Conservation (phyloP, 1,140 invertebrate species). For the Drosophila cardini region DNA sequence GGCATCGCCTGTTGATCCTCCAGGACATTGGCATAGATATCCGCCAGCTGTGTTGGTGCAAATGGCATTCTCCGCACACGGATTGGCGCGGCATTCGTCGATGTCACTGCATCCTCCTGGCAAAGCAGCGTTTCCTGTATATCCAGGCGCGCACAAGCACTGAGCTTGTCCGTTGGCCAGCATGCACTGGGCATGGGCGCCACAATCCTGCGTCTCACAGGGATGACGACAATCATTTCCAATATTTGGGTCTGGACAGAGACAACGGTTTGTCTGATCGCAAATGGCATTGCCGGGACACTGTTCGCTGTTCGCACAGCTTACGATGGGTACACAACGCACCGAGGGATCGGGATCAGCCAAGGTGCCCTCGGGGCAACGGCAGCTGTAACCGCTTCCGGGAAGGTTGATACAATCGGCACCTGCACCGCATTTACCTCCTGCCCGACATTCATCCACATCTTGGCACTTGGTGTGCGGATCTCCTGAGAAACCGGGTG, state of each 20-base stretch:
- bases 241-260: constrained; percentile 95
- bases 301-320: constrained; percentile 90
- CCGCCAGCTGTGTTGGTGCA: constrained; percentile 95
- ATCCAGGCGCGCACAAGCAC: constrained; percentile 92
- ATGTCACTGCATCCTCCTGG: constrained; percentile 93
- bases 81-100: constrained; percentile 91
- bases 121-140: constrained; percentile 88
- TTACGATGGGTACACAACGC: constrained; percentile 92
- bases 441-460: constrained; percentile 92
- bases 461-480: constrained; percentile 91
- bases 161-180: constrained; percentile 92
- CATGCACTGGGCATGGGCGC: constrained; percentile 95
- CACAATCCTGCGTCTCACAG: constrained; percentile 93
- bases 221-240: constrained; percentile 97
- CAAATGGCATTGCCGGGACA: constrained; percentile 96
- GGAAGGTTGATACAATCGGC: constrained; percentile 92
- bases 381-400: constrained; percentile 92
- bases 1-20: constrained; percentile 89
- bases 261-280: constrained; percentile 90
- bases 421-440: constrained; percentile 89
- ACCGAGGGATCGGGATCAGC: constrained; percentile 92
- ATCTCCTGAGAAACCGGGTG: constrained; percentile 92
- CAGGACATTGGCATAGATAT: constrained; percentile 94
- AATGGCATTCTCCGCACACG: constrained; percentile 92
- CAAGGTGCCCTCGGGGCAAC: constrained; percentile 91